phyloP scores from a whole-genome alignment of 1,140 invertebrate genomes.

The Teleopsis dalmanni region DNA sequence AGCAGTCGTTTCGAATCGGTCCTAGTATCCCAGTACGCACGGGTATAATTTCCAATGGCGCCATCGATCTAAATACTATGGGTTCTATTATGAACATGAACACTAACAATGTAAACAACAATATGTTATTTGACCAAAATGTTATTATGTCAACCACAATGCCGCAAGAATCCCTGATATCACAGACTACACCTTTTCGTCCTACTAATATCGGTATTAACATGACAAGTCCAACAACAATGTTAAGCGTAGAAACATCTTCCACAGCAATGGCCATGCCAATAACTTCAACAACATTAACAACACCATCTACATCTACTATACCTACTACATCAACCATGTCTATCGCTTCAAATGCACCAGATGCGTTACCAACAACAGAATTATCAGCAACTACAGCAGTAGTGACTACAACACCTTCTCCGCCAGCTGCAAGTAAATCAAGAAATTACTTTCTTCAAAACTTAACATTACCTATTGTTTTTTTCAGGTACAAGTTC shows the following conservation, averaged over 20 bases:
- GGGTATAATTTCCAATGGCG: no score
- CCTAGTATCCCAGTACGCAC: conserved; percentile 27
- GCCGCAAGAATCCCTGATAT: no score
- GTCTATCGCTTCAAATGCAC: neutral
- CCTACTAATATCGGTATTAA: no score
- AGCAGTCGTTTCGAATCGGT: conserved; percentile 68
- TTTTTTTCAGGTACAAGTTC: neutral
- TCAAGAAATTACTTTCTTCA: no score
- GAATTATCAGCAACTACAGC: neutral
- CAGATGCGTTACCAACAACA: neutral
- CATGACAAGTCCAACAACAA: neutral
- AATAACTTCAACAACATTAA: neutral
- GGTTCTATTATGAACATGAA: no score
- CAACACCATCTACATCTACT: neutral
- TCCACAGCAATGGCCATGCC: neutral
- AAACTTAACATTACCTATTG: neutral
- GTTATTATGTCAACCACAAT: no score
- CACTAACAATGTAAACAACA: no score
- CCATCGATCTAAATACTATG: no score
- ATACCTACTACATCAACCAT: neutral
- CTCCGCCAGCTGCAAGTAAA: neutral
- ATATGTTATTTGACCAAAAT: no score
- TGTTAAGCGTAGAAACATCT: neutral
- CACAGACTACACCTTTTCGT: no score
- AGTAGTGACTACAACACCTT: neutral